phyloP scores from a whole-genome alignment of 2,797 vertebrate genomes.

The Psittacula derbiana region DNA sequence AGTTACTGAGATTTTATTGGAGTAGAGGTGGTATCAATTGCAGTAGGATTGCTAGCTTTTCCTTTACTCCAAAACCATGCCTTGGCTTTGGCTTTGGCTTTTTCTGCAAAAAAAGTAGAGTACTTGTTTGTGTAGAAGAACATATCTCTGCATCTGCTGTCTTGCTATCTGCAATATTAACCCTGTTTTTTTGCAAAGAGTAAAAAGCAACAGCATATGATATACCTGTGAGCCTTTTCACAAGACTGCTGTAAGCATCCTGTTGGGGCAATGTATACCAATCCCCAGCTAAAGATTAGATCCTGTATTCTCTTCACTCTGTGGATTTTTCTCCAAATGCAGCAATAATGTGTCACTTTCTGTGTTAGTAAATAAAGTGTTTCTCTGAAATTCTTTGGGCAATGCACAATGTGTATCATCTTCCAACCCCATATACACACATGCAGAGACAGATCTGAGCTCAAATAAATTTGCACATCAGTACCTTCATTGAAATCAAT shows the following conservation, averaged over 20 bases:
- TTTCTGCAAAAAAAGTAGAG: neutral
- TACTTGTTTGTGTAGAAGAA: neutral
- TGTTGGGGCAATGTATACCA: neutral
- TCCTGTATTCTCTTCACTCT: neutral
- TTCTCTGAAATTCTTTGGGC: neutral
- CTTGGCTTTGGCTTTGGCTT: neutral
- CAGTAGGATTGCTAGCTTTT: neutral
- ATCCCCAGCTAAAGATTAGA: neutral
- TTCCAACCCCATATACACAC: neutral
- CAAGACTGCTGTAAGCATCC: neutral
- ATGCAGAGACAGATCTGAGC: neutral
- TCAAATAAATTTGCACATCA: neutral
- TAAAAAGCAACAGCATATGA: neutral
- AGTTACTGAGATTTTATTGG: neutral
- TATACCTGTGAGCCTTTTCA: neutral
- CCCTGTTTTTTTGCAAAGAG: neutral
- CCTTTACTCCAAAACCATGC: neutral
- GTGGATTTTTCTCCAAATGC: neutral
- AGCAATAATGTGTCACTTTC: neutral
- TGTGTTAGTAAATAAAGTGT: neutral
- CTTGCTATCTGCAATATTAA: neutral
- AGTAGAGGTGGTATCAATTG: neutral
- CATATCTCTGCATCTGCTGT: neutral
- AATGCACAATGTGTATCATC: neutral
- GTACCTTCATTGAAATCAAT: neutral